A percentile compares a stretch with the other conserved stretches of the same genome.
Conservation (phyloP, 2,797 vertebrate species). For the Strix occidentalis region DNA sequence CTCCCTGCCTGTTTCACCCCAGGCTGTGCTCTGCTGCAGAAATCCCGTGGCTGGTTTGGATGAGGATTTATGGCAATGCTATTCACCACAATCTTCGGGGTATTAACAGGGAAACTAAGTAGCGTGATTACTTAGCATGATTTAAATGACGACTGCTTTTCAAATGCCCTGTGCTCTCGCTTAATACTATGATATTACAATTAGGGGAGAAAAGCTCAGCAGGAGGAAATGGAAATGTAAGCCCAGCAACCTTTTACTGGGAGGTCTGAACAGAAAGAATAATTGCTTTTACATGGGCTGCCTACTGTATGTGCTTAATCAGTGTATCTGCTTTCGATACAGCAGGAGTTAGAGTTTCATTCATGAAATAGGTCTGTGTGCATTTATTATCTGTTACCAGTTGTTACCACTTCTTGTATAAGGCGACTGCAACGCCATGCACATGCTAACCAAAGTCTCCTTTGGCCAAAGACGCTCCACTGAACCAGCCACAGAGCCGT, state of each 20-base stretch:
- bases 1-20: neutral
- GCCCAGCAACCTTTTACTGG: neutral
- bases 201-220: slow-evolving; percentile 7
- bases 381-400: neutral
- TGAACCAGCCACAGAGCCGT: neutral
- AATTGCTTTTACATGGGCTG: neutral
- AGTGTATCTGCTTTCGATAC: neutral
- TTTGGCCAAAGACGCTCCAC: neutral
- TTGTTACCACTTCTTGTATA: neutral
- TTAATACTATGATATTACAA: neutral
- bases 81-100: neutral
- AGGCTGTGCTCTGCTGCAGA: neutral
- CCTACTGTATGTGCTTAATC: neutral
- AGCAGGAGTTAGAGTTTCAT: neutral
- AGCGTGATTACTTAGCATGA: neutral
- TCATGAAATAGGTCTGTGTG: neutral
- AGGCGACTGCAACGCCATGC: neutral
- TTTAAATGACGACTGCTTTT: neutral
- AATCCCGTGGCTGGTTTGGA: neutral
- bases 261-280: neutral
- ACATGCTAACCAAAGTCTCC: neutral
- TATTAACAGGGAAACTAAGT: neutral
- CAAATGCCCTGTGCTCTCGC: neutral
- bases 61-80: neutral
- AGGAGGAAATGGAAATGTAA: neutral